A percentile compares a stretch with the other conserved stretches of the same genome.
Evolutionary conservation across 1,140 invertebrate species (phyloP).

Genomic region (Hyphantria cunea): DNA sequence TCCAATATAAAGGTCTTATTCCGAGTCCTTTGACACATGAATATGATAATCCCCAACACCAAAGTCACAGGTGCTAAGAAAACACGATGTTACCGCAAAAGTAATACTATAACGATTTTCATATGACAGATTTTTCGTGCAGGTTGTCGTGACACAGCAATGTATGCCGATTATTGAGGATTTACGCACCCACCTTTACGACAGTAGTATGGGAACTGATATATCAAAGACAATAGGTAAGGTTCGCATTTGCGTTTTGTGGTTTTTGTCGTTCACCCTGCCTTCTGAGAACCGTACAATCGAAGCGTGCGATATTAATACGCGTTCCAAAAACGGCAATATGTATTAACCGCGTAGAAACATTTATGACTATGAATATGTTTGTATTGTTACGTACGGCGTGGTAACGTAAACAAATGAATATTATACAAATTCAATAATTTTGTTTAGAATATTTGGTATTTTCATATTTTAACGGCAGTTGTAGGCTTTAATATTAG

Average conservation of each 20-base stretch:
- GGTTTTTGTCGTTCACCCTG: constrained; percentile 32
- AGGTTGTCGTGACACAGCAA: constrained; percentile 23
- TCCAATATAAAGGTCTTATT: constrained; percentile 24
- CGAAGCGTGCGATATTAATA: constrained; percentile 6
- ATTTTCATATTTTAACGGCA: neutral
- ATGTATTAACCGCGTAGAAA: too few species aligned
- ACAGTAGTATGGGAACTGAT: constrained; percentile 5
- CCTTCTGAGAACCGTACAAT: constrained; percentile 9
- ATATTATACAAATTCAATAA: too few species aligned
- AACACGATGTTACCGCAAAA: constrained; percentile 16
- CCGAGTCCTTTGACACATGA: constrained; percentile 27
- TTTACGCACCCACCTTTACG: constrained; percentile 24
- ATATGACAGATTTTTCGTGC: constrained; percentile 26
- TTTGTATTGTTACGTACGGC: neutral
- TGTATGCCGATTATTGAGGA: constrained; percentile 28
- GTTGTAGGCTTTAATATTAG: constrained; percentile 20
- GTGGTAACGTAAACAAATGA: too few species aligned
- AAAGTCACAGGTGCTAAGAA: constrained; percentile 17
- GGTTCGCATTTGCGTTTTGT: constrained; percentile 24
- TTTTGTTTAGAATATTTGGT: neutral
- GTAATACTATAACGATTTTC: constrained; percentile 22
- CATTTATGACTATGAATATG: too few species aligned
- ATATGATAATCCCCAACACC: constrained; percentile 34
- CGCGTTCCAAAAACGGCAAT: neutral
- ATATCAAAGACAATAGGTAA: constrained; percentile 24